Evolutionary conservation across 2,797 vertebrate genomes (phyloP), one percentile per base, ranked within the genome.

Genomic region (Clarias platycephalus): DNA sequence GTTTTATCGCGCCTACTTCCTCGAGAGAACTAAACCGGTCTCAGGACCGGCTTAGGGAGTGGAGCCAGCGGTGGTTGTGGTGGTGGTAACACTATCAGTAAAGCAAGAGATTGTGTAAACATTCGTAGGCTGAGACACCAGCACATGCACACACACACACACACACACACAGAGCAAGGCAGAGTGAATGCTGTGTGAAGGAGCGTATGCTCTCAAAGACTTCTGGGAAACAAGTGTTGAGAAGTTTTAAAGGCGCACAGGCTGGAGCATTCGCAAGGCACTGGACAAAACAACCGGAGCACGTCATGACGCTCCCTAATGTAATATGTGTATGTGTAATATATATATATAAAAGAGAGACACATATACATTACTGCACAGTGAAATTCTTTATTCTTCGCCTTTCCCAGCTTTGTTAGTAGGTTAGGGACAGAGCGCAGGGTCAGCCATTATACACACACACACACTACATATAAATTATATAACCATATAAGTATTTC

Each of bases 91-190:
- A 55, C 40, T 64, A 84, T 72, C 83, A 49, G 83, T 63, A 72
- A 55, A 49, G 44, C 66, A 64, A 55, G 37, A 62, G 68, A 80
- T 44, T 64, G 58, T 58, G 82, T 78, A 83, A 83, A 83, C 82
- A 83, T 68, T 28, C 24, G 0, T 53, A 37, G 76, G 60, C 60
- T 20, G 37, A 68, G 63, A 78, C 44, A 44, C 6, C 0, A 67
- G n/a, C 49, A 3, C 22, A 16, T 62, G 20, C 20, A 58, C 64
- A 24, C 40, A 49, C 18, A 26, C 44, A 72, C 70, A 22, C 20
- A 2, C 57, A 2, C 57, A 24, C 18, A 58, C 44, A 71, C 70
- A 72, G 4, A 34, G 10, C 55, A 53, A 60, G 58, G 71, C 57
- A 53, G 63, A 74, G n/a, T 1, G 40, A 66, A 40, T 18, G 4